These are phyloP conservation scores for Limnodromus scolopaceus DNA, from an alignment of 2,797 vertebrate genomes.

Conservation along the genomic window DNA sequence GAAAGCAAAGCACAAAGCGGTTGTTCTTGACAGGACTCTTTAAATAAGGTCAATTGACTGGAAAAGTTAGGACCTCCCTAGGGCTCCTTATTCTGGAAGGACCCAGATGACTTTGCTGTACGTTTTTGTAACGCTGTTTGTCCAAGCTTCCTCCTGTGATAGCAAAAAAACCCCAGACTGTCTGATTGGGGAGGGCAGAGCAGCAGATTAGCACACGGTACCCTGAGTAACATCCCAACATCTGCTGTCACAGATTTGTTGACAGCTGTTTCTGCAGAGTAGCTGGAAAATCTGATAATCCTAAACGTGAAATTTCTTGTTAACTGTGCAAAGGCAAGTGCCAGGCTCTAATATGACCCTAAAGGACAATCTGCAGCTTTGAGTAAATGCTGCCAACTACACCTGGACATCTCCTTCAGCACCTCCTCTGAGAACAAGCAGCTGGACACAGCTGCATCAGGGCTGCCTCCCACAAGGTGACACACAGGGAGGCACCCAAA, in stretches of 20 bases:
- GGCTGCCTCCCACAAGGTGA: not conserved
- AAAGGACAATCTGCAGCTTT: not conserved
- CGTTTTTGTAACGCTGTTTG: not conserved
- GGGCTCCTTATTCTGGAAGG: not conserved
- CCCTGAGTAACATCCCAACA: constrained; percentile 38
- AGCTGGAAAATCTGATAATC: constrained; percentile 60
- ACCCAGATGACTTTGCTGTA: not conserved
- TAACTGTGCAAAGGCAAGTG: constrained; percentile 27
- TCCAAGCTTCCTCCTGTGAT: not conserved
- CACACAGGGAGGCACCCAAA: not conserved
- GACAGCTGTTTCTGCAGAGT: constrained; percentile 57
- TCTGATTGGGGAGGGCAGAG: constrained; percentile 10
- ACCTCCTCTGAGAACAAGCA: not conserved
- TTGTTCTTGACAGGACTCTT: constrained; percentile 22
- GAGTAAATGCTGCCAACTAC: not conserved
- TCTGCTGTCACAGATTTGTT: constrained; percentile 66
- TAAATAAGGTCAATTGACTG: constrained; percentile 24
- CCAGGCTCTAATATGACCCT: not conserved
- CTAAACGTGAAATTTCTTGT: constrained; percentile 49
- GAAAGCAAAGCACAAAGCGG: not conserved
- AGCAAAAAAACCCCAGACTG: not conserved
- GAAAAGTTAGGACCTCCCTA: constrained; percentile 17
- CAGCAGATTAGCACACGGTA: constrained; percentile 32
- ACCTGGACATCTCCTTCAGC: not conserved
- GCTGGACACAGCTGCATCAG: not conserved